Conservation (phyloP, 2,888 invertebrate genomes). For the Hypsopygia costalis region DNA sequence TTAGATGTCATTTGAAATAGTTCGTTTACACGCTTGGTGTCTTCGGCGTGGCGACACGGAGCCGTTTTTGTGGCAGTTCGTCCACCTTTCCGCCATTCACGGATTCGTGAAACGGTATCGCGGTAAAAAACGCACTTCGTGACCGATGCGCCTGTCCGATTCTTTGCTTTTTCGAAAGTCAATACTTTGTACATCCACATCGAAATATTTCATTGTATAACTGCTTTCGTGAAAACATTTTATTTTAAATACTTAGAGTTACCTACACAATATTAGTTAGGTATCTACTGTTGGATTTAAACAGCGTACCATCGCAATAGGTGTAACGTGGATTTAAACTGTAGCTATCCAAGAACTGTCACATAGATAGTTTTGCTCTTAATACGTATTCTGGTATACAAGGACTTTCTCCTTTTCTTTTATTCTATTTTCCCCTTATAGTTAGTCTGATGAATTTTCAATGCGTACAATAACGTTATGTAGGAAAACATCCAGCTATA, state of each 20-base stretch:
- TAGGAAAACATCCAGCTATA: too few species aligned
- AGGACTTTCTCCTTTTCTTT: too few species aligned
- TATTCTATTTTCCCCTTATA: too few species aligned
- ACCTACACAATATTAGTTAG: not conserved
- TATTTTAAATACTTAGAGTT: not conserved
- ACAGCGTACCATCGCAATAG: too few species aligned
- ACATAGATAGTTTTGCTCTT: too few species aligned
- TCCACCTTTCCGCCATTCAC: constrained; percentile 37
- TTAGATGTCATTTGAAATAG: not conserved
- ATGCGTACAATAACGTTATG: too few species aligned
- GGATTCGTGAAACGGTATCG: constrained; percentile 35
- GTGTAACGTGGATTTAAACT: too few species aligned
- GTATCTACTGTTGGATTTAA: too few species aligned
- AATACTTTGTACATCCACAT: constrained; percentile 20
- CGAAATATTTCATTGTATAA: constrained; percentile 4
- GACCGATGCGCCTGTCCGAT: constrained; percentile 34
- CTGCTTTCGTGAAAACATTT: constrained; percentile 4
- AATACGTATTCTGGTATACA: too few species aligned
- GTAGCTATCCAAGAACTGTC: too few species aligned
- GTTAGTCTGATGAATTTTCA: too few species aligned
- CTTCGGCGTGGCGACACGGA: constrained; percentile 1
- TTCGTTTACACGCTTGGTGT: not conserved
- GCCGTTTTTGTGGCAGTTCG: constrained; percentile 34
- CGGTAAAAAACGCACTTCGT: constrained; percentile 38
- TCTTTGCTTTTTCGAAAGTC: constrained; percentile 35